Base-by-base conservation (phyloP, 2,113 vertebrate species). In the Ceyx cyanopectus region DNA sequence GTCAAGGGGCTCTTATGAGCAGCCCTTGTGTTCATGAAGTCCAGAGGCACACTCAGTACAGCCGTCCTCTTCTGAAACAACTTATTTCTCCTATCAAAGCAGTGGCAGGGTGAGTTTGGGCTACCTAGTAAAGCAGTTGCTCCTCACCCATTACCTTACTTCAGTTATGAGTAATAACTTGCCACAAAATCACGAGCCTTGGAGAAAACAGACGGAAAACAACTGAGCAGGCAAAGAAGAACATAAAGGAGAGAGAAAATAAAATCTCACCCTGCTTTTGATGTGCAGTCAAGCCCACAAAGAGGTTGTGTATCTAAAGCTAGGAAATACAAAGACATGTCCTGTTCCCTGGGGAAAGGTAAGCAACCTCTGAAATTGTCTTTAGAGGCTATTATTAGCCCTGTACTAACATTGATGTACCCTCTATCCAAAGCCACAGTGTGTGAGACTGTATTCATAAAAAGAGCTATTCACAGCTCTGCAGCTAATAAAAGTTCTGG, bases 1-100 rank as follows among this genome's bases (percentile, higher is more conserved):
- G 90, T 87, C 91, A 92, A 91, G 85, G 34, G 87, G 40, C 57
- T 93, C 29, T 43, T 88, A 61, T 60, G 40, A 87, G 68, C 56
- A 77, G 48, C 29, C 40, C 60, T 57, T 43, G 34, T 21, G 45
- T 10, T 7, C 34, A n/a, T 1, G 2, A n/a, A 94, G 56, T 24
- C 58, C 75, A 67, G 53, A 43, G 56, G 14, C 40, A 48, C 1
- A 5, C 68, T 77, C 46, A 27, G 79, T 53, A 41, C 1, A 5
- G 40, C 58, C n/a, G 10, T 13, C 67, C 81, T 77, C 13, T 69
- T 82, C 87, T 51, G 17, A 69, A 87, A 69, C 46, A 61, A 43
- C n/a, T 79, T 41, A 54, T 65, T 67, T 69, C 54, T 79, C 61
- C 78, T 45, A 3, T 48, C 62, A 41, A 61, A 68, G 34, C 58